Evolutionary conservation across 2,797 vertebrate genomes (phyloP), one percentile per base, ranked within the genome.

Genomic region (Cryptoblepharus egeriae): DNA sequence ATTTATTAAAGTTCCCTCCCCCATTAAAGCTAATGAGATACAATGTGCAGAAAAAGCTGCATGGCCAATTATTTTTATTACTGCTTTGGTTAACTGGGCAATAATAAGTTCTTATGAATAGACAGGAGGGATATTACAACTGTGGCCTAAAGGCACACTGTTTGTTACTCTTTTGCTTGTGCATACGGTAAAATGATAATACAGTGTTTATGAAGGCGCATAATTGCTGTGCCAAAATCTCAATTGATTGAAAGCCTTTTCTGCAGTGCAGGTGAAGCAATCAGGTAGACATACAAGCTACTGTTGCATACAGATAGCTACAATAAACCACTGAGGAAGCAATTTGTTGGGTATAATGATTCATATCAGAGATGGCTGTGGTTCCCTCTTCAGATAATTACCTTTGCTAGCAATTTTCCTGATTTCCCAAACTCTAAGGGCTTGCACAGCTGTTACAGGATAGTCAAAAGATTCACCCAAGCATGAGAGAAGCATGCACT

Each of bases 21-120:
- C 75, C 4, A 13, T 57, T 76, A 79, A 83, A 87, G 81, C 4
- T 81, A 57, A 74, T 15, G 72, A 74, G 63, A 39, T 26, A 83
- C 63, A 2, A n/a, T 65, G 52, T 77, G 2, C 80, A 79, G 58
- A 28, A 80, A 77, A 81, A 15, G 22, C 32, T 35, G 52, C 22
- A 26, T 5, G 5, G 22, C 28, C 22, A 32, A 37, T 74, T 9
- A 32, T 13, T 74, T 52, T 37, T 35, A 58, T 74, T 57, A 57
- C 37, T 26, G 22, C 52, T 35, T 57, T 57, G 20, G 18, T 49
- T 24, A 73, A 24, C 67, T 39, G 32, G 39, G 67, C 37, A 1
- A 8, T 26, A 69, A 42, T 69, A 39, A 39, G 35, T 1, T 26
- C 37, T 69, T 69, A 35, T 20, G 18, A 37, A 35, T 20, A 67